phyloP scores from a whole-genome alignment of 2,797 vertebrate genomes.

The Schizopygopsis malacanthus region DNA sequence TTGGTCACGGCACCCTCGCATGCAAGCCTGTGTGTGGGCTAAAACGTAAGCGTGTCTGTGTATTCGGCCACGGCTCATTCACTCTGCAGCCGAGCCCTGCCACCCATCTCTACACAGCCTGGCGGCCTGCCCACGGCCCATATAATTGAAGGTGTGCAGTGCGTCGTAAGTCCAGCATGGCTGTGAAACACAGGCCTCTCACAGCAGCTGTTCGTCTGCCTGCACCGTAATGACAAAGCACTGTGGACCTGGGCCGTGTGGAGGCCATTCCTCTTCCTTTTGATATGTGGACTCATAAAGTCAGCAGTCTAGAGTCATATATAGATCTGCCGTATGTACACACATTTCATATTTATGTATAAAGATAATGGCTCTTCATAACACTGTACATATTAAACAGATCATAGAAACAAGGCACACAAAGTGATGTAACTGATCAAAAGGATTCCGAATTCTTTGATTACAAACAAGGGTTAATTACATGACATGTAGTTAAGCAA shows the following conservation, averaged over 20 bases:
- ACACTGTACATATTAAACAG: not conserved
- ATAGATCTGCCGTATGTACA: not conserved
- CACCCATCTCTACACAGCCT: conserved; percentile 49
- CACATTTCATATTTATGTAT: conserved; percentile 9
- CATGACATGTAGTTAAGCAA: not conserved
- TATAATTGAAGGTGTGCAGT: conserved; percentile 59
- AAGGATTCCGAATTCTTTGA: not conserved
- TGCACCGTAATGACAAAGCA: conserved; percentile 40
- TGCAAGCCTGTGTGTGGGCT: conserved; percentile 7
- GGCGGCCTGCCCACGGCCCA: conserved; percentile 51
- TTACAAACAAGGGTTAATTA: not conserved
- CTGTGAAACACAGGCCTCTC: conserved; percentile 44
- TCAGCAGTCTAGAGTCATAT: conserved; percentile 19
- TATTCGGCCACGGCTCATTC: conserved; percentile 41
- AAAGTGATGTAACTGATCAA: not conserved
- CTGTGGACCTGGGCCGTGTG: not conserved
- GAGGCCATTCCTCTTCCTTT: conserved; percentile 22
- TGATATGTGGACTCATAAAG: conserved; percentile 39
- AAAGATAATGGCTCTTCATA: conserved; percentile 9
- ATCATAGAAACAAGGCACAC: conserved; percentile 4
- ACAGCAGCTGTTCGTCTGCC: conserved; percentile 47
- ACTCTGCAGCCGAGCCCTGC: conserved; percentile 47
- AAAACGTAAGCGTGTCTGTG: conserved; percentile 27
- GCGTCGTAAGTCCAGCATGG: conserved; percentile 52
- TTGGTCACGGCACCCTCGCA: conserved; percentile 16